Base-by-base conservation (phyloP, 2,113 vertebrate genomes). In the Helogale parvula region DNA sequence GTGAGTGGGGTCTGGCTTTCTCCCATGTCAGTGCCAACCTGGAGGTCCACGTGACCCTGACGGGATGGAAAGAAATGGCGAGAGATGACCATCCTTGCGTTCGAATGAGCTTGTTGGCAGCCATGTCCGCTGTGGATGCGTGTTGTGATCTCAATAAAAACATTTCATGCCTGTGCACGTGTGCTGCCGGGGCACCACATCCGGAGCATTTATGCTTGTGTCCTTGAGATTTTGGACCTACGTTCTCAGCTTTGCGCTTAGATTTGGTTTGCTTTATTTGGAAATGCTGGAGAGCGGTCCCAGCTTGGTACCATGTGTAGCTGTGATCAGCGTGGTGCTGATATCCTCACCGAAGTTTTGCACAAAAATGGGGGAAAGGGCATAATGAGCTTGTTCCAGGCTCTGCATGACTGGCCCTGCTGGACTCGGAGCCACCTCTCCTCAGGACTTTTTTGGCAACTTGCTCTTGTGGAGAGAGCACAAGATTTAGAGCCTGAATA, bases 41-140 rank as follows among this genome's bases (percentile, higher is more conserved):
- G 9, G 7, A 50, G 65, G 76, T 94, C 45, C 45, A 57, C 14
- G 13, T 13, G 93, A 80, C 17, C 25, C 60, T 23, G 2, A 4
- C 16, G 29, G 57, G 57, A 14, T 3, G 38, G 29, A 16, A 17
- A 29, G 52, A 1, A 11, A 5, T 9, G 29, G 81, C 6, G 1
- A 21, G 50, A 45, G 35, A 31, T 1, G 71, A 4, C 72, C 35
- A 2, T 12, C 2, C 74, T 33, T 3, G 2, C 4, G 45, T 45
- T 71, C 27, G 2, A 13, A 14, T 7, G 0, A 3, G 52, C 10
- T 52, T 7, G 41, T 38, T 21, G 25, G 25, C 89, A 88, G 35
- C 38, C 21, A 0, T 8, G 0, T 4, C 3, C 0, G 2, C 81
- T n/a, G 69, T 9, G 6, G 29, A 85, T 3, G 0, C 14, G 0